phyloP scores from a whole-genome alignment of 2,113 vertebrate species.

The Heliornis fulica region DNA sequence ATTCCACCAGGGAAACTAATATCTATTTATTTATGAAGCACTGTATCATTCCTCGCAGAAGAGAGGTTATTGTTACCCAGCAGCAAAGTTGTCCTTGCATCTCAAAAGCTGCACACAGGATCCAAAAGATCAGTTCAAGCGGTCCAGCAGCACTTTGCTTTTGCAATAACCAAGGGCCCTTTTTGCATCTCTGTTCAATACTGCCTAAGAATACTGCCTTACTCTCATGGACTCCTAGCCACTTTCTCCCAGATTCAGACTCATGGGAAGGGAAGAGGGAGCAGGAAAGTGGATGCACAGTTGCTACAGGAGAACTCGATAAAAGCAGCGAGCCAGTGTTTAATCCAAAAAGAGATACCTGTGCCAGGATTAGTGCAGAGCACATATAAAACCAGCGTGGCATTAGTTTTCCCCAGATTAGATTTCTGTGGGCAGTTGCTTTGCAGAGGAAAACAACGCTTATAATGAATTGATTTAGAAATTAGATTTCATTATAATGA shows the following conservation, averaged over 20 bases:
- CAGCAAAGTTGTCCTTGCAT: not conserved
- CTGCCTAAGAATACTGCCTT: not conserved
- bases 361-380: not conserved
- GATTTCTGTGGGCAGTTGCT: not conserved
- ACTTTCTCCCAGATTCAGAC: not conserved
- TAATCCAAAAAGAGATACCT: not conserved
- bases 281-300: not conserved
- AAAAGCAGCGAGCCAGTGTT: not conserved
- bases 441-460: not conserved
- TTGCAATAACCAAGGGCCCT: not conserved
- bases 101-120: not conserved
- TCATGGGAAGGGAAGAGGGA: not conserved
- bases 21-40: not conserved
- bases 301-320: not conserved
- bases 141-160: not conserved
- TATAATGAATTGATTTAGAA: not conserved
- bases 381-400: not conserved
- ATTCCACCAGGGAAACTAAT: not conserved
- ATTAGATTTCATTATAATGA: not conserved
- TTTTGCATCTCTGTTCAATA: not conserved
- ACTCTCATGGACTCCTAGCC: not conserved
- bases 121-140: not conserved
- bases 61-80: not conserved
- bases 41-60: not conserved
- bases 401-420: not conserved